Evolutionary conservation across 1,140 invertebrate genomes (phyloP), one percentile per base, ranked within the genome.

Genomic region (Trypoxylus dichotomus): DNA sequence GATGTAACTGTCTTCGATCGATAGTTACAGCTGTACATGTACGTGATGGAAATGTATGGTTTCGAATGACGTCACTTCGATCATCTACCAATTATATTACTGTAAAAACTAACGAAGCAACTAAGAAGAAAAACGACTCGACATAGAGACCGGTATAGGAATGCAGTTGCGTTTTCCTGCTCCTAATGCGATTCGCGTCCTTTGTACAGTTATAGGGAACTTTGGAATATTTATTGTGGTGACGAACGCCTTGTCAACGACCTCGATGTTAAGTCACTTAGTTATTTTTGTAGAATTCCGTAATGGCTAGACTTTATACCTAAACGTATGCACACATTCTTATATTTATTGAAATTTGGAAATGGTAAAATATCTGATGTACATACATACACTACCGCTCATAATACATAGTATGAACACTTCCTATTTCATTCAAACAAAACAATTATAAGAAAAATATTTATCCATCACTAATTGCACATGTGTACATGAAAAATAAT

Each of bases 161-260:
- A 68, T 60, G 58, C 58, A 60, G 58, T 60, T 60, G 58, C 58
- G 58, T 60, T 68, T 68, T 68, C 60, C 60, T 68, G 60, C 60
- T 68, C 60, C 60, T 68, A 68, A 68, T 68, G 60, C 27, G 21
- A 24, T 68, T 24, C 60, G 60, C 24, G 60, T 68, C 60, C 60
- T 68, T 68, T 68, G 60, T 68, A 68, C 60, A 68, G 60, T 68
- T 68, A 68, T 15, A 68, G 60, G 60, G 27, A 68, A 68, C 24
- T 25, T 68, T 27, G 60, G 60, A 68, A 68, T 68, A 68, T 68
- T 68, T 68, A 68, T 68, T 68, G 11, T 24, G 27, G 24, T 25
- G 60, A 68, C 21, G 24, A 24, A 29, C 60, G 60, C 13, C 60
- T 68, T 68, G 60, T 68, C 60, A 68, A 68, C 60, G 60, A 68